Evolutionary conservation across 2,888 invertebrate genomes (phyloP).

Genomic region (Onchidella celtica): DNA sequence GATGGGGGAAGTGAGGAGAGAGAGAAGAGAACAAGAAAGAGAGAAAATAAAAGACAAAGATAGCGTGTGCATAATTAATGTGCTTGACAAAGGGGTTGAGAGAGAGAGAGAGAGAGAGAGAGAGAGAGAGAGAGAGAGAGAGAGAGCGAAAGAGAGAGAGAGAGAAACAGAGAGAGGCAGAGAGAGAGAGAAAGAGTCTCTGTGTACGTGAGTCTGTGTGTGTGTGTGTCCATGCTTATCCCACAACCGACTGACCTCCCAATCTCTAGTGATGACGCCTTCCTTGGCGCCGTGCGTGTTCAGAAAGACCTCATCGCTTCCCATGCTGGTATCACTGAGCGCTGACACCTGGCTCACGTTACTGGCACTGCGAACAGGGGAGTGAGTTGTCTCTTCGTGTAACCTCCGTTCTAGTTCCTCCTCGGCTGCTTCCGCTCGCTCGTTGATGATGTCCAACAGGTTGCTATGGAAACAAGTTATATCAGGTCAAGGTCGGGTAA

Average conservation of each 20-base stretch:
- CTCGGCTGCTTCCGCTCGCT: conserved; percentile 76
- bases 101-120: too few relatives aligned
- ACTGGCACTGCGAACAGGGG: conserved; percentile 58
- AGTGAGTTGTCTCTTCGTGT: conserved; percentile 54
- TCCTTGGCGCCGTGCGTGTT: conserved; percentile 55
- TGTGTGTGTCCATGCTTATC: too few relatives aligned
- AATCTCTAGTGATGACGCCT: conserved; percentile 64
- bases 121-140: too few relatives aligned
- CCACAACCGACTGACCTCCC: conserved; percentile 75
- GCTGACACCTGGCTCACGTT: conserved; percentile 65
- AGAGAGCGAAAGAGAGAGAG: too few relatives aligned
- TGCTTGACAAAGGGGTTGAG: too few relatives aligned
- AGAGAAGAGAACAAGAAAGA: not conserved
- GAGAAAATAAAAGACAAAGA: not conserved
- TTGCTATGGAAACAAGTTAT: conserved; percentile 61
- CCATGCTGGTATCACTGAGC: conserved; percentile 69
- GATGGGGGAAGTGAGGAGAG: conserved; percentile 10
- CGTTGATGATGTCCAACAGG: conserved; percentile 77
- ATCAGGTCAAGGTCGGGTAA: too few relatives aligned
- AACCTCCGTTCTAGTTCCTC: conserved; percentile 71
- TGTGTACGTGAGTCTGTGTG: too few relatives aligned
- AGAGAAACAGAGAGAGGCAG: too few relatives aligned
- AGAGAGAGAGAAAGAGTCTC: too few relatives aligned
- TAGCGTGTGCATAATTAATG: not conserved
- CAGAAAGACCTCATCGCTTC: conserved; percentile 77